Evolutionary conservation across 2,797 vertebrate genomes (phyloP).

Genomic region (Manis crassicaudata): DNA sequence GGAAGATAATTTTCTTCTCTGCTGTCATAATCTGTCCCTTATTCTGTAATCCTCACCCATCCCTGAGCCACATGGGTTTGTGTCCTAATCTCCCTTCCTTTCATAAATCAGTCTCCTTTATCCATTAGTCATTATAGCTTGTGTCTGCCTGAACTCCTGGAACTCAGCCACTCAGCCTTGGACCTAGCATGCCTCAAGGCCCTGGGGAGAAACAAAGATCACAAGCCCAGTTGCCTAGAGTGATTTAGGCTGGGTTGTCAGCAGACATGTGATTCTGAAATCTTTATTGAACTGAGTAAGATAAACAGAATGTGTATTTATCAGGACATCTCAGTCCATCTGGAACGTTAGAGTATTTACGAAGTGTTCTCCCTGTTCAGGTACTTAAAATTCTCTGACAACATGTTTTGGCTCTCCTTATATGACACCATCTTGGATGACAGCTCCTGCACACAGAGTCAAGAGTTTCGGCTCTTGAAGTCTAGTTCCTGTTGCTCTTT

Average conservation of each 20-base stretch:
- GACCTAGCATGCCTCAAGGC: not conserved
- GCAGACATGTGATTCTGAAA: constrained; percentile 62
- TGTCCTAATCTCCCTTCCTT: constrained; percentile 51
- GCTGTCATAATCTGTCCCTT: not conserved
- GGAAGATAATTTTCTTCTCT: not conserved
- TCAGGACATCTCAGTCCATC: constrained; percentile 60
- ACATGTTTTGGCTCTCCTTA: constrained; percentile 67
- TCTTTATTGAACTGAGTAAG: constrained; percentile 69
- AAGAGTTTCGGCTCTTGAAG: constrained; percentile 51
- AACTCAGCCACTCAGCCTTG: not conserved
- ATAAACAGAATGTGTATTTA: constrained; percentile 61
- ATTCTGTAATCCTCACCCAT: constrained; percentile 16
- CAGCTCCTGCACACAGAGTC: not conserved
- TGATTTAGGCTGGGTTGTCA: constrained; percentile 49
- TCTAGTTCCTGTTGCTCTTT: constrained; percentile 31
- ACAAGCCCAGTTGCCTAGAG: not conserved
- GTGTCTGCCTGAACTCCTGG: constrained; percentile 39
- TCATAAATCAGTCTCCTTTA: constrained; percentile 9
- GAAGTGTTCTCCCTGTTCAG: constrained; percentile 65
- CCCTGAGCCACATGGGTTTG: not conserved
- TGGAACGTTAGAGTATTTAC: constrained; percentile 64
- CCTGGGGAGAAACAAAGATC: constrained; percentile 45
- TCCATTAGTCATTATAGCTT: not conserved
- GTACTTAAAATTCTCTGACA: constrained; percentile 58
- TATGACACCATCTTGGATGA: constrained; percentile 45